Conservation (phyloP, 2,888 invertebrate species). For the Camptogramma bilineatum region DNA sequence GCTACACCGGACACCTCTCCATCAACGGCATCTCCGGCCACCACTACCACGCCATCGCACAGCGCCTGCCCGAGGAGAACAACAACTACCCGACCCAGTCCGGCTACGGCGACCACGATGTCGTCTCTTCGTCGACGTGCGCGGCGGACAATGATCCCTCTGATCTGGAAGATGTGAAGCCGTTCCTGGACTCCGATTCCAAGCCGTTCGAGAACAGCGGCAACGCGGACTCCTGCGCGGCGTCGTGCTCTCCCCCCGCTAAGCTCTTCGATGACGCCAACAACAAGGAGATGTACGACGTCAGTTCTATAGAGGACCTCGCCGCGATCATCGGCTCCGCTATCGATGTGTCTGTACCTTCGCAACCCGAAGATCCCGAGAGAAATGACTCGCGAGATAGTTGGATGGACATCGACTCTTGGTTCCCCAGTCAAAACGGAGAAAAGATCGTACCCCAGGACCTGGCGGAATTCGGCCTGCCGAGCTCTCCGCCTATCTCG, state of each 20-base stretch:
- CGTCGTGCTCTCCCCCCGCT: conserved; percentile 80
- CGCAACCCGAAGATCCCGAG: conserved; percentile 89
- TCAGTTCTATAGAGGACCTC: conserved; percentile 92
- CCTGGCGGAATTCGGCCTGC: conserved; percentile 88
- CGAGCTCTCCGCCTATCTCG: conserved; percentile 86
- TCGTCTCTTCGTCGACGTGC: conserved; percentile 91
- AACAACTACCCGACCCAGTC: conserved; percentile 88
- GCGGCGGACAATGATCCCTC: conserved; percentile 87
- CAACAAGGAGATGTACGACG: conserved; percentile 88
- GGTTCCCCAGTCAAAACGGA: conserved; percentile 92
- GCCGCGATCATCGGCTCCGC: conserved; percentile 95
- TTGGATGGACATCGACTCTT: conserved; percentile 95
- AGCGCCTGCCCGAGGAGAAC: conserved; percentile 90
- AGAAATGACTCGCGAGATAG: conserved; percentile 90
- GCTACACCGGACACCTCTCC: conserved; percentile 93
- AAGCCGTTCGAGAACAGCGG: conserved; percentile 84
- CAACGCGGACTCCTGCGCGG: conserved; percentile 86
- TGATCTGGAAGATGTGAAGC: conserved; percentile 86
- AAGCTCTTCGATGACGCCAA: conserved; percentile 81
- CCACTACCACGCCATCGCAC: conserved; percentile 94
- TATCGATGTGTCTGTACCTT: conserved; percentile 87
- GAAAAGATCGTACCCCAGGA: conserved; percentile 89
- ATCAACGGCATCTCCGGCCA: conserved; percentile 95
- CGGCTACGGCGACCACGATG: conserved; percentile 88
- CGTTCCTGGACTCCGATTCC: conserved; percentile 84